Evolutionary conservation across 2,113 vertebrate genomes (phyloP).

Genomic region (Oncorhynchus keta): DNA sequence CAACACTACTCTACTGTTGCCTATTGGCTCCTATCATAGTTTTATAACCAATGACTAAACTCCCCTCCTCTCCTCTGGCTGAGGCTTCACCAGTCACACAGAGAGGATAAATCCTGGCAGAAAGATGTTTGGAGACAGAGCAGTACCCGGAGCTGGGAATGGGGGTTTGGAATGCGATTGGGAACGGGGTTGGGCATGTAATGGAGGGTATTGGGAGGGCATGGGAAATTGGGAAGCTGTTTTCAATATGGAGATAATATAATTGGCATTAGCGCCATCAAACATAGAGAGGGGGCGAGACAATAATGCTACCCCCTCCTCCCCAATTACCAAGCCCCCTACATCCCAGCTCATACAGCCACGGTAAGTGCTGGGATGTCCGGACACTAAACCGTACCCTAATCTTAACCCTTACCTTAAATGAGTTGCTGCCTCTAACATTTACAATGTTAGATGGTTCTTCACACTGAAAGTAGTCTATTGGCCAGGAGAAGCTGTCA

Average conservation of each 20-base stretch:
- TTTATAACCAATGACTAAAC: no score
- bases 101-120: conserved; percentile 11
- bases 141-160: conserved; percentile 31
- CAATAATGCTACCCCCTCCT: conserved; percentile 30
- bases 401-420: no score
- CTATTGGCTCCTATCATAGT: no score
- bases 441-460: no score
- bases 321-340: conserved; percentile 8
- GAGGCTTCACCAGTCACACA: no score
- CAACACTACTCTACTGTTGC: no score
- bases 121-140: conserved; percentile 7
- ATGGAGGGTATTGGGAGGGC: conserved; percentile 36
- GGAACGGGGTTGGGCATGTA: conserved; percentile 13
- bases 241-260: conserved; percentile 74
- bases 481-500: no score
- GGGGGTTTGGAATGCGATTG: conserved; percentile 15
- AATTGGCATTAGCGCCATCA: conserved; percentile 57
- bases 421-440: no score
- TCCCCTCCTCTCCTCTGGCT: no score
- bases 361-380: no score
- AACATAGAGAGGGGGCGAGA: conserved; percentile 23
- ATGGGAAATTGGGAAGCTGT: conserved; percentile 44
- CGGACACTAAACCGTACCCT: no score
- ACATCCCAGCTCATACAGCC: neutral
- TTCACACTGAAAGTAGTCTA: no score